Base-by-base conservation (phyloP, 2,888 invertebrate genomes). In the Aporophyla nigra region DNA sequence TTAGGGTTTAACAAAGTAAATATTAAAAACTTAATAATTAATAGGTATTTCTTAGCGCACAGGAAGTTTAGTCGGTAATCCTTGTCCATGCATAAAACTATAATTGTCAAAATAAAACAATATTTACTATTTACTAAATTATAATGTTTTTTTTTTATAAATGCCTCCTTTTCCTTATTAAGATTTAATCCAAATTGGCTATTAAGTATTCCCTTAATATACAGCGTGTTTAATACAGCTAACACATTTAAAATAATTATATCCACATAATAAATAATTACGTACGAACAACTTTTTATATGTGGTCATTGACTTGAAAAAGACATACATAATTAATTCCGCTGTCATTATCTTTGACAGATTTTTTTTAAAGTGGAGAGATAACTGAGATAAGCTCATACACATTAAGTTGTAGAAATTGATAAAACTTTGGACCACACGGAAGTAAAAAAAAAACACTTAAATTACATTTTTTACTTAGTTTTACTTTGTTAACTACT, bases 281-380 rank as follows among this genome's bases (percentile, higher is more conserved):
- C 62, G 58, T 78, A 74, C 61, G 63, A 82, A 74, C 74, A 79
- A 79, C 80, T 89, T 88, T 87, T 88, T 87, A 76, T 78, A 69
- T 24, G 71, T 83, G 91, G 88, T 90, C 89, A 87, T 84, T 90
- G 90, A 91, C 91, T 80, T 82, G 76, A 74, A 82, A 82, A 82
- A 74, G n/a, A 68, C 53, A 51, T 80, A 68, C 53, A 51, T 80
- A 86, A 84, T 88, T 88, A 81, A 88, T 86, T 84, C 79, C 71
- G 72, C 78, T 78, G 80, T 82, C 86, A 86, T 71, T 82, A 71
- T 77, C 74, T 66, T 63, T 79, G 86, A 88, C 73, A 80, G 61
- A 24, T 82, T 83, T 87, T 46, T 82, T 87, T 85, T 59, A 0
- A 40, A 62, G 16, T 46, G 33, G 33, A 33, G 33, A 33, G 33